Conservation (phyloP, 2,797 vertebrate species). For the Natrix natrix region DNA sequence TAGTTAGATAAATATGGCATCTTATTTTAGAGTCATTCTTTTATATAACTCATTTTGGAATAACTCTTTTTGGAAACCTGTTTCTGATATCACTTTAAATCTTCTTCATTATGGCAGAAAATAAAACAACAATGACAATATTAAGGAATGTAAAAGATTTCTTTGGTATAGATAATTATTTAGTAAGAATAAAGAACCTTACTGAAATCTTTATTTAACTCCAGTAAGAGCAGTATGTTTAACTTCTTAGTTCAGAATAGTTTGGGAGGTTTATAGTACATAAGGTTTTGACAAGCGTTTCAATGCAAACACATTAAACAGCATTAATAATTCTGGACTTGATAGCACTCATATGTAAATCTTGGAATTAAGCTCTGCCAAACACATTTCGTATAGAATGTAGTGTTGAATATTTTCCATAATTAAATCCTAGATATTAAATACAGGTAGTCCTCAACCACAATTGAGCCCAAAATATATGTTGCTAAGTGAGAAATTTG, state of each 20-base stretch:
- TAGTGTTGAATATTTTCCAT: not conserved
- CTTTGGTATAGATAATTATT: not conserved
- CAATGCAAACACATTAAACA: not conserved
- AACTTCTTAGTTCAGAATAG: not conserved
- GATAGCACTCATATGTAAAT: not conserved
- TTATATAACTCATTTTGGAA: not conserved
- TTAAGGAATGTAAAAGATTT: not conserved
- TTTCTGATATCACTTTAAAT: not conserved
- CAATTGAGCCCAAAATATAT: too few species aligned
- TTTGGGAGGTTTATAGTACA: not conserved
- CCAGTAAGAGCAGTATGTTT: not conserved
- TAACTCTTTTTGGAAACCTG: not conserved
- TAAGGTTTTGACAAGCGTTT: not conserved
- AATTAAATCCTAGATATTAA: not conserved
- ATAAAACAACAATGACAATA: not conserved
- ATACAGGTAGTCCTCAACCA: too few species aligned
- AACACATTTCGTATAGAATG: not conserved
- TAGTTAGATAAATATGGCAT: not conserved
- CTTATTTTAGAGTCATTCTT: not conserved
- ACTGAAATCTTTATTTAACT: not conserved
- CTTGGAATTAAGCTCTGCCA: not conserved
- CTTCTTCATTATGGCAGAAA: not conserved
- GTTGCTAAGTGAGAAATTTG: too few species aligned
- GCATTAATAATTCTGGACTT: not conserved
- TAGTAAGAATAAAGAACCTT: not conserved